Base-by-base conservation (phyloP, 2,113 vertebrate species). In the Carassius carassius region DNA sequence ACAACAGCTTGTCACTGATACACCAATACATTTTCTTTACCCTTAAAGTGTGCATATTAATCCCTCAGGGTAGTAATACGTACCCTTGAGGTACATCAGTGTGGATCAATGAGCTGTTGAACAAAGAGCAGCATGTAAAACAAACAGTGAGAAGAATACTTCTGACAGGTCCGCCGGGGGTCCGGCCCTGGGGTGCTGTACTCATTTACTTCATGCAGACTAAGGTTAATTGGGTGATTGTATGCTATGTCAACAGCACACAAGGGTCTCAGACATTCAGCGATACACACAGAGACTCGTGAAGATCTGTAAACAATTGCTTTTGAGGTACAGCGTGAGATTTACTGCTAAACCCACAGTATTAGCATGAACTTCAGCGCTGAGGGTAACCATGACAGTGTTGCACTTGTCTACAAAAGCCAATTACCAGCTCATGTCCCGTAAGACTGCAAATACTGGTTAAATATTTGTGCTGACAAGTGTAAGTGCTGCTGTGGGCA, bases 381-480 rank as follows among this genome's bases (percentile, higher is more conserved):
- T 69, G 82, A 74, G 56, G 56, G 69, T 69, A 70, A 67, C 44
- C 65, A 72, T 81, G 78, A 60, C 56, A 81, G 54, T 51, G 67
- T 84, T 58, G 47, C 0, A 12, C 35, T 29, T 14, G 65, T 83
- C 74, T 62, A 75, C 67, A 17, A 23, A 44, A 75, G 54, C 70
- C 58, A 85, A 82, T 87, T 87, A 84, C 70, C 72, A 74, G 51
- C 25, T 67, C 84, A 37, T 82, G 69, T 83, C 84, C 80, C 84
- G 58, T 58, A 79, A 83, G 86, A 83, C 54, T 47, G 16, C 67
- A 85, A 85, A 78, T 44, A 75, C 60, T 62, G 25, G 58, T 84
- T 79, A 87, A 74, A 87, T 85, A 87, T 85, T 78, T 85, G 86
- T 72, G 81, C 84, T 78, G 74, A 87, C 47, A 76, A 87, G 79